Conservation (phyloP, 92 coral and sea anemone species). For the Palythoa grandiflora region DNA sequence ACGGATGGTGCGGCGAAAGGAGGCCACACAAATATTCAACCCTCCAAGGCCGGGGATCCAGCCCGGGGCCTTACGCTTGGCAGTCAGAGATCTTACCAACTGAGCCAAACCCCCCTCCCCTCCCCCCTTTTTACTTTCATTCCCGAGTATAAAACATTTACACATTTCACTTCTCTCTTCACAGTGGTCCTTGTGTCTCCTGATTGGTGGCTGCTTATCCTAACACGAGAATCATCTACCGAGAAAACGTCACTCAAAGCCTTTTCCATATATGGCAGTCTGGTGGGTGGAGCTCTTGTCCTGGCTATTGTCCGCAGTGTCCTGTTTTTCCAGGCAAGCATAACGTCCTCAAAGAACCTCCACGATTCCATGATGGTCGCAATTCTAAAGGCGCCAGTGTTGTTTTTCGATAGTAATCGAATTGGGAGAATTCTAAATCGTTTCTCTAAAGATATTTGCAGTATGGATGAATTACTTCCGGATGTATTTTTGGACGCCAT, state of each 20-base stretch:
- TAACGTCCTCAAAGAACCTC: conserved; percentile 57
- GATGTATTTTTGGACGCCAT: conserved; percentile 72
- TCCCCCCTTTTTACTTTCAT: no score
- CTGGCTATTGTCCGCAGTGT: conserved; percentile 69
- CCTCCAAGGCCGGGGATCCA: no score
- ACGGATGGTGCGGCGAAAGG: no score
- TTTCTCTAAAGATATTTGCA: conserved; percentile 72
- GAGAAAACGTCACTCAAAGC: conserved; percentile 42
- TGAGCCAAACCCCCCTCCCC: no score
- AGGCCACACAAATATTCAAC: no score
- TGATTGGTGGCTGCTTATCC: conserved; percentile 65
- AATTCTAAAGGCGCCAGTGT: conserved; percentile 66
- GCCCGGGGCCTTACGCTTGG: no score
- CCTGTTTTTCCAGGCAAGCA: conserved; percentile 63
- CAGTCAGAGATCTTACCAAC: no score
- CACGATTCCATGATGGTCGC: conserved; percentile 65
- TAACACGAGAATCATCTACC: conserved; percentile 52
- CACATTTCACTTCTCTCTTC: neutral
- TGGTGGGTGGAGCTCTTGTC: conserved; percentile 64
- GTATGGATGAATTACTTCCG: conserved; percentile 74
- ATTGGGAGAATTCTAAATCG: conserved; percentile 71
- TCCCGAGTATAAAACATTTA: no score
- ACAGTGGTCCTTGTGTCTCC: conserved; percentile 67
- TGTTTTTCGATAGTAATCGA: conserved; percentile 72
- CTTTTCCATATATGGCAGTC: conserved; percentile 63